Evolutionary conservation across 2,113 vertebrate genomes (phyloP), one percentile per base, ranked within the genome.

Genomic region (Ciconia stormi): DNA sequence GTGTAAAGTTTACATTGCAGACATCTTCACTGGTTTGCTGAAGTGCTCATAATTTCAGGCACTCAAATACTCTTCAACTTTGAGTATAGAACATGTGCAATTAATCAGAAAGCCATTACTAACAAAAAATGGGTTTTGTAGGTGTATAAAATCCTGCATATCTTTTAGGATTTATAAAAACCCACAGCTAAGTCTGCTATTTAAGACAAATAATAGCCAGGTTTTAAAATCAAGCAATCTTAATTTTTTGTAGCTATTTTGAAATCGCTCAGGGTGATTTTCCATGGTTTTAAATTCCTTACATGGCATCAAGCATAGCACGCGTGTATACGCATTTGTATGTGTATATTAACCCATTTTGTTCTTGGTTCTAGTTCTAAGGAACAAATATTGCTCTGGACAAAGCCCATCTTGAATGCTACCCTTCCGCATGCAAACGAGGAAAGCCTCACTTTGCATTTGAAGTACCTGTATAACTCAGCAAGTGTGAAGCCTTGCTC

Each of bases 81-180:
- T 11, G 38, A 89, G 70, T 29, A 11, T 0, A 36, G 53, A 65
- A 77, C 90, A 14, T 2, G 44, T 82, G 79, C 71, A 52, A n/a
- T 90, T 36, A 86, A 84, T 71, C 94, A 94, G 79, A 92, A 92
- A 87, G 50, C 16, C 74, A 85, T 77, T 87, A 77, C 56, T 73
- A 77, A 80, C 40, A 71, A 87, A 90, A 87, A 77, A 49, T 2
- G 8, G 29, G 46, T 1, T n/a, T 63, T 72, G 63, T 81, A 92
- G 80, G 59, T 44, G 65, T 46, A 56, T 21, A 44, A 82, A 82
- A 79, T 18, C 44, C 72, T 26, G 47, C 49, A 52, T 44, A 16
- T 17, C 49, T 74, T 81, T 8, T 25, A 69, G 22, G 65, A 10
- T 30, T 76, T 52, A 29, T 11, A 74, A 50, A 84, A 93, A 6